Percentiles rank a stretch among this genome's conserved stretches.
Conservation (phyloP, 2,888 invertebrate genomes). For the Cosmopolites sordidus region DNA sequence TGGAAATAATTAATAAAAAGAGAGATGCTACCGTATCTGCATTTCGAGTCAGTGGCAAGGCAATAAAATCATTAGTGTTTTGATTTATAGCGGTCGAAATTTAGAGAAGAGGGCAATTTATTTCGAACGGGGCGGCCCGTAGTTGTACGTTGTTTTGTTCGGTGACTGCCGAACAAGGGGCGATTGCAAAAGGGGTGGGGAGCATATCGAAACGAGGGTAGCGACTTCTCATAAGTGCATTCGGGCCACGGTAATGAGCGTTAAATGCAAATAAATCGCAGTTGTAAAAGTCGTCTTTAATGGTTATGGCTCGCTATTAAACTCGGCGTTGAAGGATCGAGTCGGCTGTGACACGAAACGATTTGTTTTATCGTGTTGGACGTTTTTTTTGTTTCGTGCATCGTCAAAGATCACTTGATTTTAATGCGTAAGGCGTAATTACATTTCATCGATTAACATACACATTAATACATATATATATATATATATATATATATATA, state of each 20-base stretch:
- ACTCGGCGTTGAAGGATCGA: not conserved
- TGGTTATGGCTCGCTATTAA: not conserved
- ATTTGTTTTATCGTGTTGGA: too few species aligned
- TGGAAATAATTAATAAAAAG: not conserved
- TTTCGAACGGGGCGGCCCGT: conserved; percentile 9
- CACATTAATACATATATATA: too few species aligned
- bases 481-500: too few species aligned
- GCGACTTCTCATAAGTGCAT: not conserved
- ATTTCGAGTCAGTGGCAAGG: not conserved
- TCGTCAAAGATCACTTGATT: too few species aligned
- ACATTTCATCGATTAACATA: too few species aligned
- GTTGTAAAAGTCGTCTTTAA: conserved; percentile 36
- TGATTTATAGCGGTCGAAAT: conserved; percentile 16
- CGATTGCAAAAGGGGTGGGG: too few species aligned
- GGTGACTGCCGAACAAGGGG: conserved; percentile 28
- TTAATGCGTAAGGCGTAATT: too few species aligned
- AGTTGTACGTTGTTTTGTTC: conserved; percentile 16
- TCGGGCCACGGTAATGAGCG: not conserved
- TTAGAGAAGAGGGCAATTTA: conserved; percentile 15
- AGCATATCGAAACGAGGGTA: too few species aligned
- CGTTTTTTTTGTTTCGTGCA: too few species aligned
- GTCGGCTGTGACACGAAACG: too few species aligned
- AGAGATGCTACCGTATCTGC: not conserved
- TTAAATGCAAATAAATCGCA: conserved; percentile 6
- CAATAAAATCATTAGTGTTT: conserved; percentile 20